Evolutionary conservation across 64 coral and sea anemone species (phyloP), one percentile per base, ranked within the genome.

Genomic region (Montipora sp.): DNA sequence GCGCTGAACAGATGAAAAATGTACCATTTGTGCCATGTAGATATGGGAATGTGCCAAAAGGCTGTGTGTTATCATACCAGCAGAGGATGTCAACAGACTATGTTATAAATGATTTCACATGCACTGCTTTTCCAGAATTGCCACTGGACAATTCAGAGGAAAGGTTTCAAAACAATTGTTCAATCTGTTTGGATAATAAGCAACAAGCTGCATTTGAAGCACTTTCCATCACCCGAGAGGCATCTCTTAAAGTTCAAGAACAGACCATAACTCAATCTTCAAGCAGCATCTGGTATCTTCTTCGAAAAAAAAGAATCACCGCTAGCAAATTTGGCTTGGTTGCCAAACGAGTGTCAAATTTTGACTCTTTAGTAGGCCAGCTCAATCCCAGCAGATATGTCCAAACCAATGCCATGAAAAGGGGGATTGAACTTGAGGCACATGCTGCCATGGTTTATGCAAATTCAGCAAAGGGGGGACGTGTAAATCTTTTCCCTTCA

Each of bases 301-400:
- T 91, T 22, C 89, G 46, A 45, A 80, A 81, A 70, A 81, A 51
- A 43, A 91, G 78, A 61, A 91, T 91, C 80, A 91, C 77, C 12
- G 89, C 78, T 5, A 91, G 89, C 78, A 91, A 83, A 47, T 91
- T 91, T 82, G 89, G 89, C 27, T 36, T 91, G 8, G 78, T 91
- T 60, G 59, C 77, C 49, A 81, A 70, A 51, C 15, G 89, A 22
- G 16, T 48, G 45, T 60, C 77, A 43, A 83, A 91, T 61, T 91
- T 91, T 91, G 78, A 81, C 13, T 82, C 89, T 73, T 21, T 91
- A 7, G 77, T 81, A 48, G 83, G 69, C 46, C 78, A 91, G 77
- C 89, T 91, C 12, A 80, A 69, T 14, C 66, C 0, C 16, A 22
- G 59, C n/a, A 77, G 59, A 51, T 14, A 8, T 13, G 66, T 83